Base-by-base conservation (phyloP, 2,888 invertebrate genomes). In the Orthosia cruda region DNA sequence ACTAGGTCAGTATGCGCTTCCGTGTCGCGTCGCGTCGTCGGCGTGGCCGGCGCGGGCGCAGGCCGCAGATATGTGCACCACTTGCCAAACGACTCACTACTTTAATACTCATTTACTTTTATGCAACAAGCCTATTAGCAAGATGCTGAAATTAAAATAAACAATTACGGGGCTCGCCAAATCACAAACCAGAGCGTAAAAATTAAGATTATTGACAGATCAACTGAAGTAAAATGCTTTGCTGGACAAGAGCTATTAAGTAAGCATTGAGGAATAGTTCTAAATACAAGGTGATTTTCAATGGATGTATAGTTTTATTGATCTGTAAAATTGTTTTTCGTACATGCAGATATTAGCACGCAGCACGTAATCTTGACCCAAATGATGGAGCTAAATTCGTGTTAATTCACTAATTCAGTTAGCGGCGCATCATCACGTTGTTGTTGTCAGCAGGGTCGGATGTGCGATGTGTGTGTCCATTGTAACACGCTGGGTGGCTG, bases 1-100 rank as follows among this genome's bases (percentile, higher is more conserved):
- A 92, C 92, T 93, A 91, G 94, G 94, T 94, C 93, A 94, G 90
- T 91, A 85, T 87, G 90, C 87, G 89, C 91, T 95, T 95, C 95
- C 95, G 94, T 82, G 74, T 89, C 66, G 77, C 74, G 55, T 75
- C 88, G 83, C 91, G 40, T 81, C 18, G 85, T 85, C 81, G 86
- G 82, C 85, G 87, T 81, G 85, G 80, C 84, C 90, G 85, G 83
- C 86, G 88, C 83, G 86, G 80, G 84, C 90, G 85, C 91, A 88
- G 86, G 80, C 84, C 90, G 85, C 91, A 88, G 88, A 89, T 87
- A 92, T 84, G 89, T 89, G 84, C 85, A 84, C 80, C 83, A 81
- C 88, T 89, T 93, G 94, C 92, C 94, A 94, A 92, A 90, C 89
- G 88, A 86, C 82, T 84, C 85, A 87, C 58, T 63, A 55, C 45